A percentile compares a stretch with the other conserved stretches of the same genome.
These are phyloP conservation scores for Stenoptilia bipunctidactyla DNA, from an alignment of 2,888 invertebrate species.

Conservation along the genomic window DNA sequence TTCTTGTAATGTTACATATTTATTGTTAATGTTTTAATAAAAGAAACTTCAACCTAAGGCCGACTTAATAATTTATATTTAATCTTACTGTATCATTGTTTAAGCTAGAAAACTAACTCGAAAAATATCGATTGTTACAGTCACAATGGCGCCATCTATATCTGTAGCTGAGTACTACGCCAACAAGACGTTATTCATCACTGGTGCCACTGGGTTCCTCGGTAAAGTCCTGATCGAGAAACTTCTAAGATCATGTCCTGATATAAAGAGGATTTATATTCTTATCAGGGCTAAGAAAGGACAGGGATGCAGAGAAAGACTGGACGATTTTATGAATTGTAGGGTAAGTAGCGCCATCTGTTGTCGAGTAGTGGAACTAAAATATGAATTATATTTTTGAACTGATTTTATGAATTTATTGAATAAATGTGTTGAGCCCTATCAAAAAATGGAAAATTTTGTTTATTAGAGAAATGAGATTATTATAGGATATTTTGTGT, in stretches of 20 bases:
- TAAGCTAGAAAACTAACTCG: too few species aligned
- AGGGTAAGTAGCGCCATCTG: conserved; percentile 48
- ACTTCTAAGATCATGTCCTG: conserved; percentile 78
- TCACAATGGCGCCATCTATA: conserved; percentile 39
- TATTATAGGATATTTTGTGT: too few species aligned
- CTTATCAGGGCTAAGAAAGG: conserved; percentile 82
- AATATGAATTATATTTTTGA: not conserved
- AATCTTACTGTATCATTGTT: too few species aligned
- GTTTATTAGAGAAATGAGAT: too few species aligned
- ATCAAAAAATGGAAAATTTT: too few species aligned
- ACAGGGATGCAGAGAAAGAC: conserved; percentile 70
- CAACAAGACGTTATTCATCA: conserved; percentile 77
- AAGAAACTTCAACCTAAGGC: too few species aligned
- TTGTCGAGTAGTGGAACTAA: conserved; percentile 13
- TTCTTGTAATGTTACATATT: too few species aligned
- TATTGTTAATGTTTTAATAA: too few species aligned
- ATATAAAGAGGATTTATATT: conserved; percentile 76
- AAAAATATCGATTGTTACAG: not conserved
- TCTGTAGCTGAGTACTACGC: conserved; percentile 70
- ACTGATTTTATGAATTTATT: not conserved
- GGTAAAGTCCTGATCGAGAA: conserved; percentile 88
- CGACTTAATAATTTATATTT: too few species aligned
- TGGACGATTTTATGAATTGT: conserved; percentile 69
- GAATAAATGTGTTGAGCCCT: too few species aligned
- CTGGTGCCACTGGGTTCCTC: conserved; percentile 88